A percentile compares a stretch with the other conserved stretches of the same genome.
Evolutionary conservation across 2,113 vertebrate genomes (phyloP).

Genomic region (Elanus axillaris): DNA sequence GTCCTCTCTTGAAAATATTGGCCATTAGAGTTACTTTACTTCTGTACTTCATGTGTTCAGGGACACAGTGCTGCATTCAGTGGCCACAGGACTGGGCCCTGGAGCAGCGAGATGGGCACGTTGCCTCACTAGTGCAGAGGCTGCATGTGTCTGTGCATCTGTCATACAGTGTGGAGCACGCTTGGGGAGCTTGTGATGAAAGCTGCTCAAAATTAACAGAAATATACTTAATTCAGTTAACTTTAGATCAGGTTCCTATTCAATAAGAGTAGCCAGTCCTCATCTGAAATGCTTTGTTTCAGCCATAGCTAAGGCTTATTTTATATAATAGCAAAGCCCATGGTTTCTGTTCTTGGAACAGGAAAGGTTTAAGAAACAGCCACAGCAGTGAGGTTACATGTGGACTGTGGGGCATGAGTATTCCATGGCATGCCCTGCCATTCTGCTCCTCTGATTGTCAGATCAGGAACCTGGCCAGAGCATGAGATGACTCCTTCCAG

Average conservation of each 20-base stretch:
- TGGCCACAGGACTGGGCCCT: not conserved
- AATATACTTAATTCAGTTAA: not conserved
- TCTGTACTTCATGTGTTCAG: not conserved
- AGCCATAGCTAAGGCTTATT: not conserved
- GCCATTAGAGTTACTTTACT: not conserved
- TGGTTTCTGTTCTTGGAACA: not conserved
- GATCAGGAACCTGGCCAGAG: not conserved
- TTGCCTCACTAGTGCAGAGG: not conserved
- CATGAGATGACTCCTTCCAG: not conserved
- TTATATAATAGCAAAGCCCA: not conserved
- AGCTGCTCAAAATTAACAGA: not conserved
- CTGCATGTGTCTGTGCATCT: not conserved
- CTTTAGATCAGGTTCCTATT: not conserved
- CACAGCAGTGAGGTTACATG: not conserved
- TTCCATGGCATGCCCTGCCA: not conserved
- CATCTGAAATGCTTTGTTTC: not conserved
- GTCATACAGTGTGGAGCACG: not conserved
- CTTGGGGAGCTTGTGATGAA: not conserved
- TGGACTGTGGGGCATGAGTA: not conserved
- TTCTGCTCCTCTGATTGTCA: not conserved
- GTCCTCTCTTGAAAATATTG: not conserved
- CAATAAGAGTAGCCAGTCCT: not conserved
- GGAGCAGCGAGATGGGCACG: rapidly evolving
- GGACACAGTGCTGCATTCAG: not conserved
- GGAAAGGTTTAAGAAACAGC: not conserved